Percentiles rank a stretch among this genome's conserved stretches.
phyloP scores from a whole-genome alignment of 2,888 invertebrate species.

The Mongoloraphidia duomilia region DNA sequence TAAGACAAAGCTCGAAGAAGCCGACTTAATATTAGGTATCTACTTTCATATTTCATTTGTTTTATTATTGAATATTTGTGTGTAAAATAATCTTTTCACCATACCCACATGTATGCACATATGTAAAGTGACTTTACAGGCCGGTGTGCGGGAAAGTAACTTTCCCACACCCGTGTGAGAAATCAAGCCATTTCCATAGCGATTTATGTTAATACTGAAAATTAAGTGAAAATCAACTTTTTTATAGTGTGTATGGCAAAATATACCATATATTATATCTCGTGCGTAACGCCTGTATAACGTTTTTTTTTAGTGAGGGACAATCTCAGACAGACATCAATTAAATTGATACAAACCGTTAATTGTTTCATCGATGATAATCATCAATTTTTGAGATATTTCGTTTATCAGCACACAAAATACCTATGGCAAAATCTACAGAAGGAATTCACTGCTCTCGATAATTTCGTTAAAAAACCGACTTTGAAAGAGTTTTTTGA shows the following conservation, averaged over 20 bases:
- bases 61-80: too few species aligned
- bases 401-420: conserved; percentile 39
- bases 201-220: too few species aligned
- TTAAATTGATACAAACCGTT: conserved; percentile 31
- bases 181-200: too few species aligned
- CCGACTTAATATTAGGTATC: conserved; percentile 40
- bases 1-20: conserved; percentile 39
- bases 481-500: conserved; percentile 36
- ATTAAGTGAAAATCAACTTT: too few species aligned
- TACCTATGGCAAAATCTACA: conserved; percentile 39
- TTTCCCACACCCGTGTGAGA: too few species aligned
- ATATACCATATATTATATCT: too few species aligned
- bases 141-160: too few species aligned
- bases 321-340: conserved; percentile 31
- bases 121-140: too few species aligned
- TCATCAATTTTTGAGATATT: conserved; percentile 34
- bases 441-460: conserved; percentile 34
- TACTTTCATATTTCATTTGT: conserved; percentile 2
- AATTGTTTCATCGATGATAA: conserved; percentile 33
- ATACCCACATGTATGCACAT: too few species aligned
- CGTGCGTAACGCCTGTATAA: not conserved
- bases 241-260: too few species aligned
- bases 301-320: conserved; percentile 32
- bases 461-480: conserved; percentile 33
- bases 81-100: too few species aligned